These are phyloP conservation scores for Heterodera schachtii DNA, from an alignment of 1,140 invertebrate genomes.

Conservation along the genomic window DNA sequence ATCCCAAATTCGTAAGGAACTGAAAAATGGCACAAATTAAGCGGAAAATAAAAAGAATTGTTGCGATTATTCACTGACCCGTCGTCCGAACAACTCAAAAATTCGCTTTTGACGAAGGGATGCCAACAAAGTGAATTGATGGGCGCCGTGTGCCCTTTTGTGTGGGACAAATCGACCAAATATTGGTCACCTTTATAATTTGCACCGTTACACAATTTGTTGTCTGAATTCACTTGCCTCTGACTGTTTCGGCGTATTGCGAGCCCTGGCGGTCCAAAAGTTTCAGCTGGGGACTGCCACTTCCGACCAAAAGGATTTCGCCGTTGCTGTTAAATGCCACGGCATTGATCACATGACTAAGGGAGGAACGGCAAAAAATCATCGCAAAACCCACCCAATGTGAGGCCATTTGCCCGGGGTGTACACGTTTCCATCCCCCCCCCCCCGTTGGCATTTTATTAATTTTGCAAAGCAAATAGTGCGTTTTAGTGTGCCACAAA, in stretches of 20 bases:
- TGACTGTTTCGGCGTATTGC: conserved; percentile 89
- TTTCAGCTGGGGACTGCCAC: conserved; percentile 31
- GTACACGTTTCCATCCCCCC: too few species aligned
- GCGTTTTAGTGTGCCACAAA: not conserved
- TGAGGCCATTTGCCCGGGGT: too few species aligned
- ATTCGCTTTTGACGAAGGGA: conserved; percentile 86
- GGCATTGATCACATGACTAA: conserved; percentile 82
- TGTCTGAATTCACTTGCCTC: conserved; percentile 68
- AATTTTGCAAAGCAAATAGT: conserved; percentile 36
- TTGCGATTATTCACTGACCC: conserved; percentile 66
- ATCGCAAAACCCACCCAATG: too few species aligned
- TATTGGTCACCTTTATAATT: conserved; percentile 80
- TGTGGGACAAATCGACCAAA: conserved; percentile 86
- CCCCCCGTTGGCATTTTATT: conserved; percentile 13
- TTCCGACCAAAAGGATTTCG: conserved; percentile 77
- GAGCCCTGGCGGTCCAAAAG: conserved; percentile 93
- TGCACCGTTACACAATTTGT: not conserved
- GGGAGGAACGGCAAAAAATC: conserved; percentile 31
- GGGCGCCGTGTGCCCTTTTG: conserved; percentile 91
- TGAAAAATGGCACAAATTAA: conserved; percentile 53
- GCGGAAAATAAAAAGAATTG: not conserved
- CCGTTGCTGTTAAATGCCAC: conserved; percentile 90
- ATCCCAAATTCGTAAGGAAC: conserved; percentile 87
- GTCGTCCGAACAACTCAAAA: conserved; percentile 89
- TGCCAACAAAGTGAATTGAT: conserved; percentile 90